Conservation (phyloP, 1,140 invertebrate genomes). For the Doryteuthis pealeii region DNA sequence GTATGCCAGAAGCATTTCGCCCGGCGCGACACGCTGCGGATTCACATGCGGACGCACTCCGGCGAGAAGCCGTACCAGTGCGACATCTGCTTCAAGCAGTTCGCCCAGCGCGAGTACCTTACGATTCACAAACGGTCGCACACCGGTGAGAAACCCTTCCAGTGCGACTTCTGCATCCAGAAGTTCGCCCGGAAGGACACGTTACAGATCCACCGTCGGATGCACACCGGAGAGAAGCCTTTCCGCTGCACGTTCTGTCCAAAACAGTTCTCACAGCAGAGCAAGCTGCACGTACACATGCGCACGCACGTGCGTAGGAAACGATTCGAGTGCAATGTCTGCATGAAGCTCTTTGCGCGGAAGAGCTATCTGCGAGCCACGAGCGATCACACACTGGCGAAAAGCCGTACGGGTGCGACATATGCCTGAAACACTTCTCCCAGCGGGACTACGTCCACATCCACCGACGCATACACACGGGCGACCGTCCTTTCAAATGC, state of each 20-base stretch:
- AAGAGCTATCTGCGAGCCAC: conserved; percentile 24
- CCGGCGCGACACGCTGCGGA: conserved; percentile 15
- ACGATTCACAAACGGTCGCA: conserved; percentile 92
- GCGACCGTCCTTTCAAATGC: conserved; percentile 31
- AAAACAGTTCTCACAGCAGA: conserved; percentile 25
- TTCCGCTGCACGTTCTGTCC: conserved; percentile 27
- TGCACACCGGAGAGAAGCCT: conserved; percentile 29
- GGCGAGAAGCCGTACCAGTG: conserved; percentile 69
- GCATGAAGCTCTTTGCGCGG: conserved; percentile 15
- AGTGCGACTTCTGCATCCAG: conserved; percentile 75
- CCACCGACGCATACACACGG: conserved; percentile 36
- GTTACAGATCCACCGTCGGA: conserved; percentile 35
- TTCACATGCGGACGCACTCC: conserved; percentile 23
- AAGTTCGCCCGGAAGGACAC: conserved; percentile 39
- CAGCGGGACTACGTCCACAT: conserved; percentile 44
- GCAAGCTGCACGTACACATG: conserved; percentile 13
- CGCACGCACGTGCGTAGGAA: conserved; percentile 24
- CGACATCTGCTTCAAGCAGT: conserved; percentile 79
- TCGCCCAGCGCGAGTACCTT: conserved; percentile 86
- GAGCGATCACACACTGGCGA: conserved; percentile 26
- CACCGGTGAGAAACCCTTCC: conserved; percentile 93
- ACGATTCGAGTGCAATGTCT: conserved; percentile 12
- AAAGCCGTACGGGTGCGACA: conserved; percentile 23
- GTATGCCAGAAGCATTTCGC: conserved; percentile 26
- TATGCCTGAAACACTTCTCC: conserved; percentile 27